Base-by-base conservation (phyloP, 1,140 invertebrate species). In the Drosophila varians region DNA sequence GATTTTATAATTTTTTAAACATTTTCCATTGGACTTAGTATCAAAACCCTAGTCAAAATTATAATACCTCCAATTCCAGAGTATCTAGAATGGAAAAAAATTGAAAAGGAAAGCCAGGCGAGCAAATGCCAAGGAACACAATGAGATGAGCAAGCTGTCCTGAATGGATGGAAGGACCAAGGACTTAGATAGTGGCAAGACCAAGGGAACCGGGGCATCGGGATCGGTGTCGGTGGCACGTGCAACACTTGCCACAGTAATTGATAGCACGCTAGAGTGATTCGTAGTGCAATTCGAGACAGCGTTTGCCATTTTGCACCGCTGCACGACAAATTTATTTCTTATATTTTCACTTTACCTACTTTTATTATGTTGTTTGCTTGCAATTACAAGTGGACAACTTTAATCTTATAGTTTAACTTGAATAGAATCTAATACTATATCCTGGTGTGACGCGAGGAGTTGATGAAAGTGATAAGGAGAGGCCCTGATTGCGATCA, bases 181-280 rank as follows among this genome's bases (percentile, higher is more conserved):
- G 54, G 46, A 49, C 21, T 51, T 19, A n/a, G 18, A 31, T 69
- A 21, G 58, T 21, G 52, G 8, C 26, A 12, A 25, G 42, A 1
- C 18, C 6, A 28, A 28, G 26, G 53, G 40, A 7, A 7, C 14
- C 19, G 2, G 38, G 26, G n/a, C 14, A 9, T n/a, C n/a, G n/a
- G 31, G 71, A 68, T 73, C 68, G 46, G 54, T 58, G 55, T 70
- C 74, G 43, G 76, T 73, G 72, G 80, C 80, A 87, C 80, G 80
- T 86, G 80, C 80, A 86, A 87, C 80, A 86, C 82, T 86, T 80
- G 80, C 82, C 82, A 80, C 77, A 87, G 80, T 86, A 86, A 86
- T 86, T 86, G 80, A 86, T 86, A 87, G 80, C 80, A 86, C 73
- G 80, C 80, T 77, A 87, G 82, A 86, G 61, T 87, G 80, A 87